phyloP scores from a whole-genome alignment of 2,113 vertebrate genomes.

The Mormoops blainvillei region DNA sequence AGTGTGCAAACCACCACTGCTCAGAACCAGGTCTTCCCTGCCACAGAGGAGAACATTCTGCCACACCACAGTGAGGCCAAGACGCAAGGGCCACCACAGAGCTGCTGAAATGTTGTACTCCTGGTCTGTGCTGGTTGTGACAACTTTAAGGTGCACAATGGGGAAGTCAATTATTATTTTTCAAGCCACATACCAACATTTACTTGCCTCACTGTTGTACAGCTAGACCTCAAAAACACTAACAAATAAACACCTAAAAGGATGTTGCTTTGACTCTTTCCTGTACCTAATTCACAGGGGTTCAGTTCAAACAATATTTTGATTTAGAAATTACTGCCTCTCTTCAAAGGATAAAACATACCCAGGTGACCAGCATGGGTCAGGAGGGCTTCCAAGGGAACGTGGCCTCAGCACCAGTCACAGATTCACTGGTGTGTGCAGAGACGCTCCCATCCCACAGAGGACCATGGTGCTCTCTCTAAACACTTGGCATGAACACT shows the following conservation, averaged over 20 bases:
- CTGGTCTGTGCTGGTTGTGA: not conserved
- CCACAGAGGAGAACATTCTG: not conserved
- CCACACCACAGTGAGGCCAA: not conserved
- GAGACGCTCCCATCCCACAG: not conserved
- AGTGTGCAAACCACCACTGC: not conserved
- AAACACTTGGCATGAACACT: not conserved
- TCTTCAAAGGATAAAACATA: not conserved
- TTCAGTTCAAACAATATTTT: not conserved
- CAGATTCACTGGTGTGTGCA: not conserved
- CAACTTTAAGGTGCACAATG: not conserved
- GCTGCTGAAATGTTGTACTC: not conserved
- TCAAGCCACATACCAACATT: not conserved
- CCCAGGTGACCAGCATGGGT: not conserved
- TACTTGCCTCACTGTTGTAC: not conserved
- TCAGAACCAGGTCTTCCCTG: not conserved
- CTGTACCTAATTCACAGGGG: not conserved
- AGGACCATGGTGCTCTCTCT: not conserved
- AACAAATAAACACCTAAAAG: not conserved
- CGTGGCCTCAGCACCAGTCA: not conserved
- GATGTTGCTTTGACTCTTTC: not conserved
- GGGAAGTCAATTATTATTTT: not conserved
- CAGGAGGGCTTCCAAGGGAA: not conserved
- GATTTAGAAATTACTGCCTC: not conserved
- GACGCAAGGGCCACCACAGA: not conserved
- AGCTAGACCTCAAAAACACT: not conserved